Evolutionary conservation across 1,140 invertebrate species (phyloP).

Genomic region (Bombus huntii): DNA sequence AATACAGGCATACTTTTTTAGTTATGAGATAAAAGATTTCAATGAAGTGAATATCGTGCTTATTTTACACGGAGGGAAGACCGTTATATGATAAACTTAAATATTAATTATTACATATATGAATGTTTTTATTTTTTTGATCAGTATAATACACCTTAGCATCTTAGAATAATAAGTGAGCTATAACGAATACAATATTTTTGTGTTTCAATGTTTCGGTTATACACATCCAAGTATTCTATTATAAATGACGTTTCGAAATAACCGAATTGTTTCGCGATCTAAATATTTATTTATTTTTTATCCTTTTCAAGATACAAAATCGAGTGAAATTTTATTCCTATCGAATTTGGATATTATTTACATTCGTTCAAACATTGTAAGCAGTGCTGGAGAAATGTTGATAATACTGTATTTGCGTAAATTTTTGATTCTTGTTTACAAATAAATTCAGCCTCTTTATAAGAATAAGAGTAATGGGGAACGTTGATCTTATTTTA

Average conservation of each 20-base stretch:
- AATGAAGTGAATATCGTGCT: neutral
- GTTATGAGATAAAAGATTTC: neutral
- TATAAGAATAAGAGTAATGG: neutral
- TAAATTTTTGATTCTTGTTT: neutral
- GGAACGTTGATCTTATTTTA: neutral
- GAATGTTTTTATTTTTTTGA: neutral
- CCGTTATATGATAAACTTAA: neutral
- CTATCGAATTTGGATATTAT: neutral
- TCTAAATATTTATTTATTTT: neutral
- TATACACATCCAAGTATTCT: neutral
- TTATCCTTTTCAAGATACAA: neutral
- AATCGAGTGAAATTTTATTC: neutral
- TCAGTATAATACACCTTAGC: slow-evolving; percentile 16
- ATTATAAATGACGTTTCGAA: slow-evolving; percentile 1
- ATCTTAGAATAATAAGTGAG: slow-evolving; percentile 19
- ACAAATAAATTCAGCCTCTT: neutral
- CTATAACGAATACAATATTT: neutral
- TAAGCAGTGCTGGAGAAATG: neutral
- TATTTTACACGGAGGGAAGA: neutral
- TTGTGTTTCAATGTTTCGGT: neutral
- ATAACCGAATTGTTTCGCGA: neutral
- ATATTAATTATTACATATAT: neutral
- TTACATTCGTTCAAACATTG: neutral
- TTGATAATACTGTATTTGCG: slow-evolving; percentile 11
- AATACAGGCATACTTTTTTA: neutral